Evolutionary conservation across 2,888 invertebrate genomes (phyloP).

Genomic region (Uloborus plumipes): DNA sequence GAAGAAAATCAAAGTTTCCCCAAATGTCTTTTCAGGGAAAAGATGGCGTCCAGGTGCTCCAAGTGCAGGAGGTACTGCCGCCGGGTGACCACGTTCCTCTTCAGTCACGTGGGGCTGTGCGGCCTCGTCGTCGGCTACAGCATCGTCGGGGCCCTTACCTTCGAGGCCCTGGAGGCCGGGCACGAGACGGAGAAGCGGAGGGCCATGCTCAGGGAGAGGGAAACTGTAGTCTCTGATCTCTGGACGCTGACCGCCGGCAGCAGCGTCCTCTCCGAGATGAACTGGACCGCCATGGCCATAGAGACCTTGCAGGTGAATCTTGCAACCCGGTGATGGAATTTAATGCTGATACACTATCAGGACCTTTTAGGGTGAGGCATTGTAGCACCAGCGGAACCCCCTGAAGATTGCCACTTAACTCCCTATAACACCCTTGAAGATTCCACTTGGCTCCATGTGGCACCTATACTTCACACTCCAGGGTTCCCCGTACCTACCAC

Average conservation of each 20-base stretch:
- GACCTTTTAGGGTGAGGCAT: too few relatives aligned
- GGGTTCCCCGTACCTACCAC: too few relatives aligned
- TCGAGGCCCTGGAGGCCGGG: conserved; percentile 80
- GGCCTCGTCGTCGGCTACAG: conserved; percentile 91
- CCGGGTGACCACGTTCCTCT: conserved; percentile 86
- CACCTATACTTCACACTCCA: too few relatives aligned
- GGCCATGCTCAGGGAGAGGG: conserved; percentile 76
- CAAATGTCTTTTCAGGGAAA: background rate
- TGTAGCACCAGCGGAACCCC: too few relatives aligned
- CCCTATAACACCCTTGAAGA: too few relatives aligned
- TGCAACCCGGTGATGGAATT: too few relatives aligned
- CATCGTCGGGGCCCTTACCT: conserved; percentile 87
- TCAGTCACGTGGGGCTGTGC: conserved; percentile 89
- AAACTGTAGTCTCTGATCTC: conserved; percentile 77
- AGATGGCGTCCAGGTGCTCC: conserved; percentile 33
- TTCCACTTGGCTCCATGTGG: too few relatives aligned
- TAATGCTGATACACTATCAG: too few relatives aligned
- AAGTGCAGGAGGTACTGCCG: conserved; percentile 80
- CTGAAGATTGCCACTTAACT: too few relatives aligned
- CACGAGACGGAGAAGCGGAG: conserved; percentile 44
- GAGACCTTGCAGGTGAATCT: conserved; percentile 58
- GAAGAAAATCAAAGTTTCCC: background rate
- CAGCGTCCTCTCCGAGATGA: conserved; percentile 81
- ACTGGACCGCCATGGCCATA: conserved; percentile 82
- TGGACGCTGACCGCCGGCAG: conserved; percentile 82